Base-by-base conservation (phyloP, 30 jellyfish, hydroid and myxozoan genomes). In the Pseudorhiza aurosa region DNA sequence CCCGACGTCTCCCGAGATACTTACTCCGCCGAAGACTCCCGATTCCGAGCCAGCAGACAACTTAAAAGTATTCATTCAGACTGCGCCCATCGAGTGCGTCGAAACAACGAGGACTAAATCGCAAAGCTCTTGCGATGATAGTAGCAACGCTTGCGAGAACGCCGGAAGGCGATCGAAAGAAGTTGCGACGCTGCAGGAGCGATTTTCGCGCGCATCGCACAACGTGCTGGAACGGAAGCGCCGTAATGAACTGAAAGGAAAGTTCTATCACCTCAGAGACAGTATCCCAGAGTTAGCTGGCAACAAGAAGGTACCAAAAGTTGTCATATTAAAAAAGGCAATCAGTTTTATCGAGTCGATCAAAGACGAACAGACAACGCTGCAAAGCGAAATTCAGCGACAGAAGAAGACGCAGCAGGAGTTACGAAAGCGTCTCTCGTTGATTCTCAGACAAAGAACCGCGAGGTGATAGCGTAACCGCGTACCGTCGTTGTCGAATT, bases 211-310 rank as follows among this genome's bases (percentile, higher is more conserved):
- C 18, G 96, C 98, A 46, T 59, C 98, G 24, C 98, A 91, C 78
- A 91, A 91, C 65, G 96, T 91, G 11, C 88, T 91, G 29, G 98
- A 91, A 82, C 33, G 98, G 43, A 95, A 91, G 43, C 90, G 98
- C 82, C 59, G 98, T 78, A 91, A 91, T 74, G 98, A 91, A 67
- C 91, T 91, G 33, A 91, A 91, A 58, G 75, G 91, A 24, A 88
- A 96, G 43, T 91, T 91, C 59, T 75, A 85, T 74, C 63, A 67
- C 31, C 80, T 91, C 25, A 63, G 98, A 36, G 98, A 91, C 83
- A 70, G 87, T 42, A 72, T 91, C 14, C 98, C 98, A 17, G 98
- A 91, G 28, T 45, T 91, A 0, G 21, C 81, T 29, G 76, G 85
- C 14, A 85, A 91, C 60, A 90, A 91, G 75, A 91, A 91, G 44